A percentile compares a stretch with the other conserved stretches of the same genome.
Conservation (phyloP, 2,113 vertebrate species). For the Acrocephalus arundinaceus region DNA sequence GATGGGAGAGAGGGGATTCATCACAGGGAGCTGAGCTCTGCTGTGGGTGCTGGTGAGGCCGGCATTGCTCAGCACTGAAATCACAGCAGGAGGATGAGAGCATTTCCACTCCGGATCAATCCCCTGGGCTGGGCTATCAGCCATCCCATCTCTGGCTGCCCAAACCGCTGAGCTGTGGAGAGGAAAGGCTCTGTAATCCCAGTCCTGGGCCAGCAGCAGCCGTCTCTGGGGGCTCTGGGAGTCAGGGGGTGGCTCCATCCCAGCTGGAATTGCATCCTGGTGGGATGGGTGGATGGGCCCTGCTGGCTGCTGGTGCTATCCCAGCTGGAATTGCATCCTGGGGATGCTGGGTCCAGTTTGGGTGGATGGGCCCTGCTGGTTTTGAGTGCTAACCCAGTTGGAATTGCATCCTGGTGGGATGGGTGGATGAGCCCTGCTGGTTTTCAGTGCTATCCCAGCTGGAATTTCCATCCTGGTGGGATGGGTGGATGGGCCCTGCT, state of each 20-base stretch:
- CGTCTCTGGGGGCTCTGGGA: background rate
- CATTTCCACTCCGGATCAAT: background rate
- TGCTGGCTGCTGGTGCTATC: background rate
- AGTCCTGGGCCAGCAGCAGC: background rate
- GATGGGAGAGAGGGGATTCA: too few relatives aligned
- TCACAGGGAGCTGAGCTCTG: accelerated
- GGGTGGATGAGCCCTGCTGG: too few relatives aligned
- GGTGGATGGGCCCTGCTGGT: background rate
- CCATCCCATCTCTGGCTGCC: background rate
- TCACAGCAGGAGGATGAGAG: background rate
- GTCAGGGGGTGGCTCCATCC: background rate
- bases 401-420: too few relatives aligned
- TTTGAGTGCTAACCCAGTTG: background rate
- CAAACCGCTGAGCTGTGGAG: background rate
- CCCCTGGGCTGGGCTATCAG: background rate
- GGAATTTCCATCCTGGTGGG: too few relatives aligned
- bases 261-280: background rate
- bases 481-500: too few relatives aligned
- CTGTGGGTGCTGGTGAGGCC: background rate
- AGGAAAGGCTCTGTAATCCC: background rate
- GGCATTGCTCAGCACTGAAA: background rate
- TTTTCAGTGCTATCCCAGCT: too few relatives aligned
- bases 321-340: too few relatives aligned
- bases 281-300: background rate
- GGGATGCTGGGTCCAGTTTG: background rate